These are phyloP conservation scores for Malurus alboscapulatus DNA, from an alignment of 2,113 vertebrate genomes.

Conservation along the genomic window DNA sequence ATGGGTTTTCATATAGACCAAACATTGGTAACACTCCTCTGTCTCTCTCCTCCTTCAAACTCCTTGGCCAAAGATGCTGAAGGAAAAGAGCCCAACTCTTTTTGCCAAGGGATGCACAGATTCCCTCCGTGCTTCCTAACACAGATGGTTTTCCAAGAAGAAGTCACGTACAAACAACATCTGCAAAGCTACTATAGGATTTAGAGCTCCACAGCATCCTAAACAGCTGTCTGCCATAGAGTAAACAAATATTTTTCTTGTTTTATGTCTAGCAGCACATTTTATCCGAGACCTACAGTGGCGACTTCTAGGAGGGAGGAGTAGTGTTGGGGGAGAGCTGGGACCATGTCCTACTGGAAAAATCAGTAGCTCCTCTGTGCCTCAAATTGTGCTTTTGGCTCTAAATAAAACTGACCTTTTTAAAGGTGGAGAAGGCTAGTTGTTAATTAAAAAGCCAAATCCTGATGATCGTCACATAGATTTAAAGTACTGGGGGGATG, in stretches of 20 bases:
- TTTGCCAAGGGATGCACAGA: neutral
- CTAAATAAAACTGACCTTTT: neutral
- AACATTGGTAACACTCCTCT: neutral
- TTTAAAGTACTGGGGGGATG: rapidly evolving
- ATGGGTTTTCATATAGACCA: neutral
- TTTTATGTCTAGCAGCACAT: neutral
- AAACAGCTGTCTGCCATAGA: slow-evolving; percentile 9
- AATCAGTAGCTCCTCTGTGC: neutral
- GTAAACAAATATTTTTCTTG: slow-evolving; percentile 27
- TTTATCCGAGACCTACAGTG: neutral
- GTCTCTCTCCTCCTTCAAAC: neutral
- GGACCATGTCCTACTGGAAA: neutral
- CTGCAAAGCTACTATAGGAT: neutral
- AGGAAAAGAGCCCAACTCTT: neutral
- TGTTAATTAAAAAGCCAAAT: neutral
- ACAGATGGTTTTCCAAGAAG: neutral
- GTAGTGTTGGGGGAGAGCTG: neutral
- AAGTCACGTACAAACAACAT: neutral
- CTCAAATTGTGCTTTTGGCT: neutral
- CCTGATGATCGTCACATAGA: rapidly evolving
- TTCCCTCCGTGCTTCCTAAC: neutral
- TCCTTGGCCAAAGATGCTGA: neutral
- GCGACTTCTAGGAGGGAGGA: neutral
- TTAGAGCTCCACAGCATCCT: neutral
- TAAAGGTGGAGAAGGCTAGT: neutral